Conservation (phyloP, 2,888 invertebrate species). For the Archaeoteleia sp. region DNA sequence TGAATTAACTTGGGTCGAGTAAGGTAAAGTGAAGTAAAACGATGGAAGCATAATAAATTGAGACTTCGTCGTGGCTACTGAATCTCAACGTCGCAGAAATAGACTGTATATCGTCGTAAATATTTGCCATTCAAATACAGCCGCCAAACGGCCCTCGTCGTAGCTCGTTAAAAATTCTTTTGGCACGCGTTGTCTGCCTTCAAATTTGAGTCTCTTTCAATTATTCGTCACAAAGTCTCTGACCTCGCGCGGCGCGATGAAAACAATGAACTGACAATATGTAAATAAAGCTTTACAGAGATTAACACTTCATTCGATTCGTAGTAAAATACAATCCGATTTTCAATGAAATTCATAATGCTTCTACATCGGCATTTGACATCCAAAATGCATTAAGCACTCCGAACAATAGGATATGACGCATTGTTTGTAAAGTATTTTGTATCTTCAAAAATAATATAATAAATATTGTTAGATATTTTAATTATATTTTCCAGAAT, state of each 20-base stretch:
- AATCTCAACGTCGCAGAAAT: constrained; percentile 15
- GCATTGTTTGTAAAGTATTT: too few relatives aligned
- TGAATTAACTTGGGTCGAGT: background rate
- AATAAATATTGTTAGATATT: too few relatives aligned
- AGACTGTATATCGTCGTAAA: constrained; percentile 24
- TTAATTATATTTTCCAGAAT: too few relatives aligned
- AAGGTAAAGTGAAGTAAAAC: background rate
- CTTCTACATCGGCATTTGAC: constrained; percentile 1
- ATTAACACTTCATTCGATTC: constrained; percentile 33
- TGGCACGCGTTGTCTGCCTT: constrained; percentile 23
- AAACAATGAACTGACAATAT: constrained; percentile 36
- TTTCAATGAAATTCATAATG: constrained; percentile 28
- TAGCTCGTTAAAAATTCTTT: constrained; percentile 43
- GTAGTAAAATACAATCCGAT: constrained; percentile 18
- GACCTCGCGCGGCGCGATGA: constrained; percentile 19
- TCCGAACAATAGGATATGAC: background rate
- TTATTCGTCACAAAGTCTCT: constrained; percentile 33
- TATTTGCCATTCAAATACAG: constrained; percentile 39
- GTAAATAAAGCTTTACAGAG: constrained; percentile 39
- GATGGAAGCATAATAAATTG: constrained; percentile 16
- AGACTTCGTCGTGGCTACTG: constrained; percentile 12
- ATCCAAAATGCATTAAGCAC: constrained; percentile 9
- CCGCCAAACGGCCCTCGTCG: constrained; percentile 35
- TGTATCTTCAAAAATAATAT: too few relatives aligned
- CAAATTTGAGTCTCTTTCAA: constrained; percentile 47